phyloP scores from a whole-genome alignment of 2,113 vertebrate species.

The Dicerorhinus sumatrensis region DNA sequence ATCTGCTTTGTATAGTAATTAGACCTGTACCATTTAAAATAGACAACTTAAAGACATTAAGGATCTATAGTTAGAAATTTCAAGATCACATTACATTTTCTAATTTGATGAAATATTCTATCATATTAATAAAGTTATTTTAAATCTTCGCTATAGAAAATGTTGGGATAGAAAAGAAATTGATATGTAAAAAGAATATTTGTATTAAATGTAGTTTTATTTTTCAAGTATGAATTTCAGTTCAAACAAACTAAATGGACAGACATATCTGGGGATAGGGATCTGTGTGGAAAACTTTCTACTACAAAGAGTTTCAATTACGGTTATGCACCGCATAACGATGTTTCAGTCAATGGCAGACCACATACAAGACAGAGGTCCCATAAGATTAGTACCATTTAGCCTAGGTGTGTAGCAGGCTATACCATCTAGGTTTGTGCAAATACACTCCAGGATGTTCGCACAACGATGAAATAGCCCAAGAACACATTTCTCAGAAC shows the following conservation, averaged over 20 bases:
- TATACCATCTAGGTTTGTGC: too few species aligned
- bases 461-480: too few species aligned
- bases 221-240: neutral
- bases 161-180: neutral
- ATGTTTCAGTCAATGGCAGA: too few species aligned
- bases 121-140: neutral
- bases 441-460: too few species aligned
- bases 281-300: neutral
- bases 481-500: too few species aligned
- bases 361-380: too few species aligned
- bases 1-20: constrained; percentile 71
- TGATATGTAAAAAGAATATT: neutral
- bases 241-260: neutral
- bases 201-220: neutral
- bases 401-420: too few species aligned
- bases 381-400: too few species aligned
- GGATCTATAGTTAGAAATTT: constrained; percentile 33
- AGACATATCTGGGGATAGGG: neutral
- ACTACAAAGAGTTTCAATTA: neutral
- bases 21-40: constrained; percentile 39
- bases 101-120: constrained; percentile 30
- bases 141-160: neutral
- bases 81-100: neutral
- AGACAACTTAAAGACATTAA: neutral
- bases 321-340: too few species aligned